phyloP scores from a whole-genome alignment of 2,113 vertebrate genomes.

The Notothenia coriiceps region DNA sequence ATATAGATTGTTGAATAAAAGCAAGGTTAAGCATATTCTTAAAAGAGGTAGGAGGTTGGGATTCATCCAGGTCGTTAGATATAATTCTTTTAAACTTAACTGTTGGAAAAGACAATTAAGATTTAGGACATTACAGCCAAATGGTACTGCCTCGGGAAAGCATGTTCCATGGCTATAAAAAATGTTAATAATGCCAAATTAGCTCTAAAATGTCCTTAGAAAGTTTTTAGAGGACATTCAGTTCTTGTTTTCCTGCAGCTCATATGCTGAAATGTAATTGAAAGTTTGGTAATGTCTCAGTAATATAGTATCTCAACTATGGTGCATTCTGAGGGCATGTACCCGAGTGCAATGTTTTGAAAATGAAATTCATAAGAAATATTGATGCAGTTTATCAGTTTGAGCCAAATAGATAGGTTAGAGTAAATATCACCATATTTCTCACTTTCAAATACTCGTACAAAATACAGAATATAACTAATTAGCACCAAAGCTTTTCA shows the following conservation, averaged over 20 bases:
- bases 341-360: not conserved
- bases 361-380: not conserved
- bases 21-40: too few relatives aligned
- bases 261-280: not conserved
- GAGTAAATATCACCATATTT: not conserved
- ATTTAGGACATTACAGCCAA: constrained; percentile 10
- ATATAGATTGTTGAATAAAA: not conserved
- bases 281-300: not conserved
- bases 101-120: not conserved
- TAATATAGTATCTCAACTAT: not conserved
- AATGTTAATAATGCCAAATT: constrained; percentile 7
- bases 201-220: constrained; percentile 4
- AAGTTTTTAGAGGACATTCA: constrained; percentile 8
- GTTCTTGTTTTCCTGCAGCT: not conserved
- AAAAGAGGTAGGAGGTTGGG: not conserved
- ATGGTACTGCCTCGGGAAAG: not conserved
- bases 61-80: not conserved
- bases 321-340: not conserved
- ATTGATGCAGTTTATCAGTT: not conserved
- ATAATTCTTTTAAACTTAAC: constrained; percentile 21
- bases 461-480: not conserved
- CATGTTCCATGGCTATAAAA: constrained; percentile 10
- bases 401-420: not conserved
- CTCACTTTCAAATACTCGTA: too few relatives aligned
- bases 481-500: not conserved